Percentiles rank a stretch among this genome's conserved stretches.
phyloP scores from a whole-genome alignment of 2,888 invertebrate species.

The Brachylomia viminalis region DNA sequence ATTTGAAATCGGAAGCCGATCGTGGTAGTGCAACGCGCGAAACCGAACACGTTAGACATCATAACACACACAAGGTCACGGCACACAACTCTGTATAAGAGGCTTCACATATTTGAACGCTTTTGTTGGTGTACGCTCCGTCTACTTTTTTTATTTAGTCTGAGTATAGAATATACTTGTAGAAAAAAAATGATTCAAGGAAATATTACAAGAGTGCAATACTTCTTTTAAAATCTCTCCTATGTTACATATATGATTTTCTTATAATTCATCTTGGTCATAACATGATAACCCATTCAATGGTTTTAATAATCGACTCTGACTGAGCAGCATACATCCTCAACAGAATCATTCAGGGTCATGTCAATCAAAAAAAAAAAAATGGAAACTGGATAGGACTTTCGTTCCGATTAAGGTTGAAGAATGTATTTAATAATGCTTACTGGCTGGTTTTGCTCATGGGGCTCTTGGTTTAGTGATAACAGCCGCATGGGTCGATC shows the following conservation, averaged over 20 bases:
- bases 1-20: too few relatives aligned
- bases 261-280: background rate
- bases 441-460: background rate
- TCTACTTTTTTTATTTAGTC: too few relatives aligned
- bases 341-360: background rate
- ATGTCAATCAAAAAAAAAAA: slow-evolving; percentile 1
- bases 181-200: too few relatives aligned
- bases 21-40: too few relatives aligned
- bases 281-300: too few relatives aligned
- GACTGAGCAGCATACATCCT: background rate
- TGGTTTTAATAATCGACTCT: background rate
- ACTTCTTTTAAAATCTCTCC: background rate
- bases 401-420: background rate
- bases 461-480: background rate
- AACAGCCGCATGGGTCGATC: background rate
- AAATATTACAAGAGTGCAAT: background rate
- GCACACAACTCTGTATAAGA: too few relatives aligned
- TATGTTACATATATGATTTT: background rate
- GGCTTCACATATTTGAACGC: too few relatives aligned
- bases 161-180: too few relatives aligned
- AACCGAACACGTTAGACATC: too few relatives aligned
- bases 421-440: background rate
- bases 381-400: background rate
- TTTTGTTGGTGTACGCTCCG: too few relatives aligned
- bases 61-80: too few relatives aligned